Evolutionary conservation across 1,140 invertebrate genomes (phyloP).

Genomic region (Heliconius himera): DNA sequence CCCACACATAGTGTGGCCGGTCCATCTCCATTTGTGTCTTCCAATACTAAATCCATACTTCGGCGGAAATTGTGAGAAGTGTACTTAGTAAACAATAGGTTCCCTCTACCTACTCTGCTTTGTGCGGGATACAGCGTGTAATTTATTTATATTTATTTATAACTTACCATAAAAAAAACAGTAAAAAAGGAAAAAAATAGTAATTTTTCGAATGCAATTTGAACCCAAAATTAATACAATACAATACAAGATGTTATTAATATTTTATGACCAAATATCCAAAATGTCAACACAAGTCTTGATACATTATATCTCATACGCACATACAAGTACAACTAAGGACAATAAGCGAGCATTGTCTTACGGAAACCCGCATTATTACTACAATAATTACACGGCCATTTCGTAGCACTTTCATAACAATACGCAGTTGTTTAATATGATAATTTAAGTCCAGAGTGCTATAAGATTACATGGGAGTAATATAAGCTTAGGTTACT

Average conservation of each 20-base stretch:
- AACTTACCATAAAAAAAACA: too few species aligned
- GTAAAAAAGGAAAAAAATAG: too few species aligned
- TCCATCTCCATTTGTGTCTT: too few species aligned
- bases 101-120: too few species aligned
- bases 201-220: too few species aligned
- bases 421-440: slow-evolving; percentile 16
- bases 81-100: too few species aligned
- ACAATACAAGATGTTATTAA: neutral
- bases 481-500: neutral
- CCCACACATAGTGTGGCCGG: too few species aligned
- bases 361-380: slow-evolving; percentile 13
- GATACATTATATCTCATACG: neutral
- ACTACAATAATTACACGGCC: slow-evolving; percentile 13
- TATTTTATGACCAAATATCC: neutral
- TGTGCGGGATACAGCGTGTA: too few species aligned
- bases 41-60: too few species aligned
- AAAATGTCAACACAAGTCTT: slow-evolving; percentile 5
- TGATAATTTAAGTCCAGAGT: neutral
- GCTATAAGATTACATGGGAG: neutral
- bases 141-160: too few species aligned
- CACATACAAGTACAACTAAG: neutral
- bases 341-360: slow-evolving; percentile 11
- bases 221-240: too few species aligned
- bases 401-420: slow-evolving; percentile 13
- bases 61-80: too few species aligned